Conservation (phyloP, 2,797 vertebrate species). For the Sebastes kiyomatsui region DNA sequence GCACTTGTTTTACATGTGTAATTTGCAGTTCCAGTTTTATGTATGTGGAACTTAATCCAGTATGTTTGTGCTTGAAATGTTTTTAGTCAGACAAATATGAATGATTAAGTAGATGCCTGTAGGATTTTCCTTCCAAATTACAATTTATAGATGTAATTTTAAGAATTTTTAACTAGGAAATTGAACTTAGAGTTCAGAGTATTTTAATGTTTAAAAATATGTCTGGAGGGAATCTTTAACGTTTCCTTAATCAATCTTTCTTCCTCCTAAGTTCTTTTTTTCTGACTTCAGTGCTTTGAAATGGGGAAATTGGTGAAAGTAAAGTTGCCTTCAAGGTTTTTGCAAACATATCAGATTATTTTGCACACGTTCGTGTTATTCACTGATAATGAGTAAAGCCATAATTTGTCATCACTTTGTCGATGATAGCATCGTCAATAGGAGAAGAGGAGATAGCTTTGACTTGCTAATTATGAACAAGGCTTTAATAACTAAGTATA, state of each 20-base stretch:
- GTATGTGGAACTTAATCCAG: background rate
- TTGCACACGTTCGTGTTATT: background rate
- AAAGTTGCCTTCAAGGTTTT: background rate
- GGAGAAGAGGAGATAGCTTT: background rate
- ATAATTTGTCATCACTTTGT: conserved; percentile 14
- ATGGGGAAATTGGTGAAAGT: background rate
- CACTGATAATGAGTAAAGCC: background rate
- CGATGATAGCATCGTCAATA: background rate
- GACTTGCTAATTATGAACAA: conserved; percentile 17
- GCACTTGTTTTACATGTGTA: background rate
- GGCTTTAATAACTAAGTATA: conserved; percentile 14
- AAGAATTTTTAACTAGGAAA: background rate
- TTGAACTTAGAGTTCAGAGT: background rate
- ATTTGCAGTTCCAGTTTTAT: background rate
- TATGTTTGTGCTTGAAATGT: background rate
- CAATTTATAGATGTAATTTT: background rate
- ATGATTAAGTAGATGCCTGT: background rate
- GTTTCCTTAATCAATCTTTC: background rate
- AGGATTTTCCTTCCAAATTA: background rate
- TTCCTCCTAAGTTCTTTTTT: background rate
- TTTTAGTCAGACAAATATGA: background rate
- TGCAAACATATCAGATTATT: background rate
- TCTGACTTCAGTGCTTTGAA: background rate
- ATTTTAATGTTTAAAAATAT: background rate
- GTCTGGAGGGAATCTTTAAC: background rate